Evolutionary conservation across 2,797 vertebrate species (phyloP).

Genomic region (Cephalopachus bancanus): DNA sequence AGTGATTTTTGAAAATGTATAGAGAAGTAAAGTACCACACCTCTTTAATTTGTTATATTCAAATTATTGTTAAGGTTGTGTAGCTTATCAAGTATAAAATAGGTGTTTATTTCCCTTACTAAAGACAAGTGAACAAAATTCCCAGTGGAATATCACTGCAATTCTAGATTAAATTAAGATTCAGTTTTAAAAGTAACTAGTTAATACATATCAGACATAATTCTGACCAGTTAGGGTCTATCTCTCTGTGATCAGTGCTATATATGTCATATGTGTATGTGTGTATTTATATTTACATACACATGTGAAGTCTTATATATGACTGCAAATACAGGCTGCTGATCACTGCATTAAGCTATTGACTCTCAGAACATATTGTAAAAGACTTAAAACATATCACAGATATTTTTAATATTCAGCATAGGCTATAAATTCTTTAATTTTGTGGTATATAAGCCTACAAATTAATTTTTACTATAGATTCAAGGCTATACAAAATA

Average conservation of each 20-base stretch:
- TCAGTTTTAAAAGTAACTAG: not conserved
- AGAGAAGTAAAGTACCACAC: rapidly evolving
- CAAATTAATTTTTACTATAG: not conserved
- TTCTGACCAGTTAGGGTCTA: not conserved
- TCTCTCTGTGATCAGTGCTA: not conserved
- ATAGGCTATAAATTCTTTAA: not conserved
- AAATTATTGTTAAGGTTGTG: not conserved
- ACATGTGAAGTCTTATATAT: not conserved
- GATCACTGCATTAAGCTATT: not conserved
- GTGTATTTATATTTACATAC: not conserved
- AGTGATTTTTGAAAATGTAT: not conserved
- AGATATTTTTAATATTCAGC: not conserved
- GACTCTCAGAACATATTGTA: not conserved
- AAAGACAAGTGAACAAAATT: not conserved
- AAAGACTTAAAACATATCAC: not conserved
- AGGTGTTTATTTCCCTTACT: not conserved
- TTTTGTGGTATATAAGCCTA: not conserved
- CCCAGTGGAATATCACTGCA: not conserved
- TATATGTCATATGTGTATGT: not conserved
- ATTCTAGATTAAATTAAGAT: not conserved
- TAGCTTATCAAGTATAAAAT: not conserved
- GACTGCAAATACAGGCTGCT: not conserved
- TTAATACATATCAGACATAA: not conserved
- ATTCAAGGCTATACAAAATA: not conserved
- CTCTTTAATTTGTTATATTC: not conserved